Evolutionary conservation across 2,797 vertebrate genomes (phyloP).

Genomic region (Threskiornis aethiopicus): DNA sequence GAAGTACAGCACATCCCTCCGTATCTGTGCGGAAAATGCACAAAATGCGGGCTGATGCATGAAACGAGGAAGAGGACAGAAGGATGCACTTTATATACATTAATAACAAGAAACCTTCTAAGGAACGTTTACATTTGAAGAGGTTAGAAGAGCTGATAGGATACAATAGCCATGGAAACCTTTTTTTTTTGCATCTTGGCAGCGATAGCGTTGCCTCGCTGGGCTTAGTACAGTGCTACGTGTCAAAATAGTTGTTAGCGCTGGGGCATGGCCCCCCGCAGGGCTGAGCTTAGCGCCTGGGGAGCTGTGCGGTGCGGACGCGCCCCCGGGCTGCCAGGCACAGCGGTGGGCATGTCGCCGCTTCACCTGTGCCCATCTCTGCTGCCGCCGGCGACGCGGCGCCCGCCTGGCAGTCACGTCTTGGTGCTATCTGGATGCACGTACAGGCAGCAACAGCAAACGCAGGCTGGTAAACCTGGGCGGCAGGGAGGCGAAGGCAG

Average conservation of each 20-base stretch:
- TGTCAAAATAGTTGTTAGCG: not conserved
- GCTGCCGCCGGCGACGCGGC: not conserved
- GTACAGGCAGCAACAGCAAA: not conserved
- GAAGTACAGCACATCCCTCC: not conserved
- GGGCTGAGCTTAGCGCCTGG: not conserved
- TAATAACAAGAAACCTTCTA: not conserved
- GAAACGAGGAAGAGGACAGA: not conserved
- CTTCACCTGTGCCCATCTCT: not conserved
- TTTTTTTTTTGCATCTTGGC: not conserved
- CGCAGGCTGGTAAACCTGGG: fast-evolving
- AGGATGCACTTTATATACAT: not conserved
- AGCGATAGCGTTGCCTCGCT: not conserved
- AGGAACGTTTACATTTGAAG: not conserved
- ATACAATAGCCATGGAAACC: not conserved
- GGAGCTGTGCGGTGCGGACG: not conserved
- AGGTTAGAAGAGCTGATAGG: not conserved
- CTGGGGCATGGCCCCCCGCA: not conserved
- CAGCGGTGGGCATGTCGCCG: fast-evolving
- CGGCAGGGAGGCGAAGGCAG: not conserved
- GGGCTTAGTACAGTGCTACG: not conserved
- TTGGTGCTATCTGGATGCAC: not conserved
- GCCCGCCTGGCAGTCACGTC: not conserved
- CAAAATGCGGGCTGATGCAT: fast-evolving
- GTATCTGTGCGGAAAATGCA: not conserved
- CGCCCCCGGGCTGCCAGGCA: not conserved